A percentile compares a stretch with the other conserved stretches of the same genome.
Conservation (phyloP, 2,797 vertebrate species). For the Pteronotus mesoamericanus region DNA sequence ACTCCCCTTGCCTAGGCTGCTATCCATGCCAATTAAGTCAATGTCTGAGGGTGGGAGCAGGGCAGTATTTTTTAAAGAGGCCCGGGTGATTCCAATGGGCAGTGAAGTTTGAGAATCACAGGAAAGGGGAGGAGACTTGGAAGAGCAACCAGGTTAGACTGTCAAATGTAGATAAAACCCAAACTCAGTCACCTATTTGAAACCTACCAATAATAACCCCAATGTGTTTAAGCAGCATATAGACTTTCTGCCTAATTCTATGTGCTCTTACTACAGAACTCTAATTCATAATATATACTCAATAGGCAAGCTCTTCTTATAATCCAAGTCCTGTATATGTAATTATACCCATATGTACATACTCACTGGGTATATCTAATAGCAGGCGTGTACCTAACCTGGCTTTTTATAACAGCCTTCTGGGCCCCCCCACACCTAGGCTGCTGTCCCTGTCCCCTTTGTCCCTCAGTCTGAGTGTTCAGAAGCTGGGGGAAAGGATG, state of each 20-base stretch:
- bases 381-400: background rate
- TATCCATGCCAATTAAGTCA: background rate
- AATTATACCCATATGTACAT: background rate
- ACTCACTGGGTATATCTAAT: background rate
- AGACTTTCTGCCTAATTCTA: background rate
- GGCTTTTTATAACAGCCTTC: background rate
- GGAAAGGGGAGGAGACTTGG: background rate
- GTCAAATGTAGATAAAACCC: background rate
- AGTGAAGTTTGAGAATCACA: background rate
- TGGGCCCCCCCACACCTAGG: background rate
- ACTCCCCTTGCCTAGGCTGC: background rate
- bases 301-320: background rate
- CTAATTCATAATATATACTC: background rate
- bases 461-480: background rate
- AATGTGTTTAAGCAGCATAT: background rate
- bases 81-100: background rate
- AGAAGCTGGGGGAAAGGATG: background rate
- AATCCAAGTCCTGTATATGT: background rate
- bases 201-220: background rate
- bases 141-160: background rate
- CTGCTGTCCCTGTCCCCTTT: background rate
- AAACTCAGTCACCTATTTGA: background rate
- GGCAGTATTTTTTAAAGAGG: background rate
- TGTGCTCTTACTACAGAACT: background rate
- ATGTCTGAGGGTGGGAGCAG: background rate